These are phyloP conservation scores for Amniataba percoides DNA, from an alignment of 2,797 vertebrate species.

Conservation along the genomic window DNA sequence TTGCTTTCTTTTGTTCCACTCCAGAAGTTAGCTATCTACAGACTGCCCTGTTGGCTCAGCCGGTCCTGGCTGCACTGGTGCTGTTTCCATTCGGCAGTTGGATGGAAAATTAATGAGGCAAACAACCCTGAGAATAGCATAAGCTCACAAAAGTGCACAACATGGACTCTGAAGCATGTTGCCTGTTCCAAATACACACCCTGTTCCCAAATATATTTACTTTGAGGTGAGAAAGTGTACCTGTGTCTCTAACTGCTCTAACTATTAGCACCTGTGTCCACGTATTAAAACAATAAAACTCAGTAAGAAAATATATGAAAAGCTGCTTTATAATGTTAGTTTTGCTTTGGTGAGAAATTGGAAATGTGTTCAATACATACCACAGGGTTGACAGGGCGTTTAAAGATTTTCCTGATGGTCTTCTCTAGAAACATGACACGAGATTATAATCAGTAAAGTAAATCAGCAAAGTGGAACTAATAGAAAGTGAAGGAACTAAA, in stretches of 20 bases:
- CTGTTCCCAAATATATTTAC: slow-evolving; percentile 38
- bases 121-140: slow-evolving; percentile 68
- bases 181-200: slow-evolving; percentile 50
- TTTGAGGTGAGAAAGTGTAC: slow-evolving; percentile 24
- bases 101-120: slow-evolving; percentile 78
- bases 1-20: slow-evolving; percentile 39
- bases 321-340: background rate
- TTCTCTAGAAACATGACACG: slow-evolving; percentile 71
- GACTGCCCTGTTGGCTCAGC: slow-evolving; percentile 59
- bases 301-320: background rate
- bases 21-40: slow-evolving; percentile 61
- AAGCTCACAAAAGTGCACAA: slow-evolving; percentile 58
- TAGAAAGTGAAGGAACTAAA: slow-evolving; percentile 19
- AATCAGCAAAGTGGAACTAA: slow-evolving; percentile 16
- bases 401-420: slow-evolving; percentile 67
- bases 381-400: slow-evolving; percentile 58
- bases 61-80: slow-evolving; percentile 59
- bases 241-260: slow-evolving; percentile 22
- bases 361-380: slow-evolving; percentile 69
- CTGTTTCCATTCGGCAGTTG: slow-evolving; percentile 77
- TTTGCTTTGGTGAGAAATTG: slow-evolving; percentile 12
- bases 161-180: slow-evolving; percentile 43
- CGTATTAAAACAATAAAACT: background rate
- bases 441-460: slow-evolving; percentile 33
- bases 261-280: background rate